Conservation (phyloP, 2,113 vertebrate genomes). For the Emydocephalus ijimae region DNA sequence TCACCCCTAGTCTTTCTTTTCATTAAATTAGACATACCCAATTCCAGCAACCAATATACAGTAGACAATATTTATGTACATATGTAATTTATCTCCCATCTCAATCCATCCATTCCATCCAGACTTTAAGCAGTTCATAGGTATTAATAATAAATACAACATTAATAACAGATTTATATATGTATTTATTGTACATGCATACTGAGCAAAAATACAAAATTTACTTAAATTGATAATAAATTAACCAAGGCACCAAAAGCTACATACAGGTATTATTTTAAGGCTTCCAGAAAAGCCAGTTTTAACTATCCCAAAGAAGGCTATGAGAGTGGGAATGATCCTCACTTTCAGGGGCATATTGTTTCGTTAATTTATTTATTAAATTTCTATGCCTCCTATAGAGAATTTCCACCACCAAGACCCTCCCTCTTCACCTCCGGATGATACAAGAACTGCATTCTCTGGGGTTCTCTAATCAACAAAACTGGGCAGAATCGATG, state of each 20-base stretch:
- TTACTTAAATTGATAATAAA: background rate
- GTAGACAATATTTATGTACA: background rate
- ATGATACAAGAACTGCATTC: background rate
- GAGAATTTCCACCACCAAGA: background rate
- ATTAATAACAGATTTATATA: background rate
- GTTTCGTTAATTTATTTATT: background rate
- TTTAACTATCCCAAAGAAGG: background rate
- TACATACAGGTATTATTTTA: background rate
- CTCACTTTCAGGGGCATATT: background rate
- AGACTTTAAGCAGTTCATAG: background rate
- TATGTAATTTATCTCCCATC: background rate
- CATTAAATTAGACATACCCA: no score
- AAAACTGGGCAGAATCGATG: background rate
- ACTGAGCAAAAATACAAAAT: background rate
- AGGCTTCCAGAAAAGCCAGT: background rate
- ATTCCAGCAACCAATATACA: background rate
- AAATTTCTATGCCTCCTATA: background rate
- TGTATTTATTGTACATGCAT: background rate
- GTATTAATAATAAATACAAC: background rate
- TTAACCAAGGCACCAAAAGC: background rate
- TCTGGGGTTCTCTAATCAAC: background rate
- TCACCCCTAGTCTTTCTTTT: no score
- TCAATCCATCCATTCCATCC: background rate
- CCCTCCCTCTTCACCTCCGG: background rate
- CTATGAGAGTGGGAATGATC: background rate